phyloP scores from a whole-genome alignment of 92 coral and sea anemone genomes.

The Nematostella vectensis region DNA sequence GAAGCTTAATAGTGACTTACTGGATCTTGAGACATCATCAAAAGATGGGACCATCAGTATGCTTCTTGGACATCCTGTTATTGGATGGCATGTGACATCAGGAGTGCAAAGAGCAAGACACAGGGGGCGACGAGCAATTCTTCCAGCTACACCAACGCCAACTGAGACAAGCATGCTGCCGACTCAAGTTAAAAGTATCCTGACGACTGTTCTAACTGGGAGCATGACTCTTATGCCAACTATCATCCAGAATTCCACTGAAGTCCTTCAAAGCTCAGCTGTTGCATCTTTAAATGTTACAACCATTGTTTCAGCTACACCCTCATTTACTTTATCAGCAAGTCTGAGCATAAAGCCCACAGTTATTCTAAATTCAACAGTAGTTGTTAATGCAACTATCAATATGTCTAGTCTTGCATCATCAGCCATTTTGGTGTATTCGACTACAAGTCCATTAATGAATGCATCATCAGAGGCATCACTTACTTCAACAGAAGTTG shows the following conservation, averaged over 20 bases:
- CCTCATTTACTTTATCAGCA: constrained; percentile 6
- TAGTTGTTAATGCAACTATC: background rate
- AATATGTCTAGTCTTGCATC: background rate
- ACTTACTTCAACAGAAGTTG: background rate
- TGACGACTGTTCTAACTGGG: constrained; percentile 33
- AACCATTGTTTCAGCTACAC: constrained; percentile 8
- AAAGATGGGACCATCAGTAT: constrained; percentile 63
- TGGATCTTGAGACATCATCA: constrained; percentile 45
- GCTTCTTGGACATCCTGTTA: constrained; percentile 52
- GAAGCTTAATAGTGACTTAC: constrained; percentile 39
- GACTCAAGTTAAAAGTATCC: constrained; percentile 39
- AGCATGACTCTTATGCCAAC: constrained; percentile 17
- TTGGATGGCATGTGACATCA: constrained; percentile 89
- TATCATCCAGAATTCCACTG: background rate
- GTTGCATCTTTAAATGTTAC: constrained; percentile 2
- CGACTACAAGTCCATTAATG: background rate
- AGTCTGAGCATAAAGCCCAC: background rate
- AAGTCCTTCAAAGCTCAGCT: too few relatives aligned
- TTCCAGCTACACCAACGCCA: constrained; percentile 71
- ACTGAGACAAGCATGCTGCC: constrained; percentile 44
- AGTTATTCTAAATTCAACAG: constrained; percentile 6
- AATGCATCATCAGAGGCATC: background rate
- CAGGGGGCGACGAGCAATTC: constrained; percentile 42
- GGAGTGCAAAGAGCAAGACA: constrained; percentile 67
- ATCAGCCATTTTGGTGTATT: background rate